Base-by-base conservation (phyloP, 2,888 invertebrate genomes). In the Monochamus alternatus region DNA sequence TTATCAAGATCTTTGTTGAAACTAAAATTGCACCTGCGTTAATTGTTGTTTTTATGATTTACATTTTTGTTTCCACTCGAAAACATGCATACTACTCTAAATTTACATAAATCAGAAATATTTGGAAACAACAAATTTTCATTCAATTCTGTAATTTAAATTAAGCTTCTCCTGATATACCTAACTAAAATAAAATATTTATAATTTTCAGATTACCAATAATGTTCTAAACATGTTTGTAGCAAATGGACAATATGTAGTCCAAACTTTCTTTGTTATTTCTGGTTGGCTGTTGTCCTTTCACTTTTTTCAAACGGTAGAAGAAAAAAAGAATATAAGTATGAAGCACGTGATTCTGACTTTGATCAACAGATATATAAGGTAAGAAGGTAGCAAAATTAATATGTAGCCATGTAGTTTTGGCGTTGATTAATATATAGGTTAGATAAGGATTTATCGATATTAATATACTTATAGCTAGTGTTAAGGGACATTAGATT, bases 281-380 rank as follows among this genome's bases (percentile, higher is more conserved):
- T 84, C 84, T 44, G 83, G 82, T 30, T 85, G 82, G 82, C 74
- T 85, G 63, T 67, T 85, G 4, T 80, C 83, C 0, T 85, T 81
- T 65, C 78, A 85, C 55, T 82, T 84, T 51, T 85, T 83, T 66
- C 72, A 75, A 51, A 80, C 79, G 63, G 77, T 83, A 30, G 82
- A 84, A 60, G 76, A 76, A 58, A 74, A 77, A 30, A 82, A 82
- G 66, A 71, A 69, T 3, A 73, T 86, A 32, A 79, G 73, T n/a
- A 47, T 83, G 9, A 80, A 75, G 32, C 79, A 83, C 67, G 47
- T 87, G 3, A 44, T 84, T 14, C 62, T 81, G 58, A 82, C 84
- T 1, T 82, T 87, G 5, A n/a, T 86, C 12, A 84, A 85, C 66
- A 81, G 87, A 80, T 87, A 86, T 66, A 74, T 87, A 30, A 83